Base-by-base conservation (phyloP, 2,888 invertebrate species). In the Mythimna ferrago region DNA sequence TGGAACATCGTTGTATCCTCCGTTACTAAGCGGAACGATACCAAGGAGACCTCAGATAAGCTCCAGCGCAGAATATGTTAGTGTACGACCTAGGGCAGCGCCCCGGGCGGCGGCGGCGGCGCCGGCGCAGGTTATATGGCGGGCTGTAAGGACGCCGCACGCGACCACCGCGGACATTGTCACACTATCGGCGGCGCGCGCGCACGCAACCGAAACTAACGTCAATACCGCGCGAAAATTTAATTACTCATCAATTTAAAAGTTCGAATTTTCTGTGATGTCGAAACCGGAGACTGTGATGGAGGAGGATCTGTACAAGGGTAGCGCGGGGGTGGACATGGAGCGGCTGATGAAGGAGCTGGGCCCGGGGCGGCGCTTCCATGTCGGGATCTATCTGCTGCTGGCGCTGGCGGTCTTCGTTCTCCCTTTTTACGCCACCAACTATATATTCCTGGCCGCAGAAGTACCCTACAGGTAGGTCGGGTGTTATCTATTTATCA, bases 381-480 rank as follows among this genome's bases (percentile, higher is more conserved):
- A 96, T 80, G 63, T 96, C 66, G 16, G 74, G 75, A 94, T 92
- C 89, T 95, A 93, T 79, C 38, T 58, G 79, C 44, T 95, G 86
- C 83, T 93, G 67, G 90, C 93, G 14, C 41, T 94, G 69, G 84
- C 88, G 4, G 87, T 88, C 38, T 92, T 86, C 70, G 80, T 88
- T 48, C 92, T 93, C 2, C 90, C 95, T 0, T 54, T 92, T 10
- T 93, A 95, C 81, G 92, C 86, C 57, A 90, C 89, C 86, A 95
- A 94, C 89, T 96, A 94, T 78, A 91, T 96, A 72, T 95, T 96
- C 88, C 85, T 95, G 38, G 95, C 95, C 0, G 95, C 89, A 0
- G 94, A 95, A 44, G 94, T 95, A 44, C 89, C 91, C 0, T 95
- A 95, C 93, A 94, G 95, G 95, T 95, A 67, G 11, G 11, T 7